phyloP scores from a whole-genome alignment of 2,797 vertebrate genomes.

The Fringilla coelebs region DNA sequence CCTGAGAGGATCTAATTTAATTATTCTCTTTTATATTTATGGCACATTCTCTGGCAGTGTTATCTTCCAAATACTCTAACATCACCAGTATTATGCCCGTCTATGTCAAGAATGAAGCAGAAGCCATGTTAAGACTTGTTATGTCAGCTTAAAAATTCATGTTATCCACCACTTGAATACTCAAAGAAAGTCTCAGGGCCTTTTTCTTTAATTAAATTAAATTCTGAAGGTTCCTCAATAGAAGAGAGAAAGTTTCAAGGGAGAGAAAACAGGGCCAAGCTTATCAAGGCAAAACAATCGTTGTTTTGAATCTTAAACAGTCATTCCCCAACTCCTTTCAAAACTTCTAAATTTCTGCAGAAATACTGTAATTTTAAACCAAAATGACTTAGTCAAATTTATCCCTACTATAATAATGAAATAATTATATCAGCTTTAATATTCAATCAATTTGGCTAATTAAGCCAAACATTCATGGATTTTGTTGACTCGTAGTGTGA shows the following conservation, averaged over 20 bases:
- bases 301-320: not conserved
- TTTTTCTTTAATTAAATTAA: conserved; percentile 18
- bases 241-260: not conserved
- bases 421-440: conserved; percentile 3
- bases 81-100: not conserved
- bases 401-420: not conserved
- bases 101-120: conserved; percentile 44
- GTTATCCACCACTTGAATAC: conserved; percentile 1
- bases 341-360: not conserved
- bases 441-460: not conserved
- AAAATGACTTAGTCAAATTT: not conserved
- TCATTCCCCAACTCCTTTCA: not conserved
- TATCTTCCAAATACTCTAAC: conserved; percentile 26
- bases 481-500: not conserved
- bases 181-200: not conserved
- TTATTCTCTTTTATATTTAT: conserved; percentile 52
- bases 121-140: conserved; percentile 33
- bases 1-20: conserved; percentile 50
- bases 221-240: not conserved
- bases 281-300: not conserved
- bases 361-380: not conserved
- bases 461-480: not conserved
- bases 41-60: conserved; percentile 5
- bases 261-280: not conserved
- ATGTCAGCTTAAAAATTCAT: conserved; percentile 40